Base-by-base conservation (phyloP, 2,113 vertebrate species). In the Cyprinodon brontotheroides region DNA sequence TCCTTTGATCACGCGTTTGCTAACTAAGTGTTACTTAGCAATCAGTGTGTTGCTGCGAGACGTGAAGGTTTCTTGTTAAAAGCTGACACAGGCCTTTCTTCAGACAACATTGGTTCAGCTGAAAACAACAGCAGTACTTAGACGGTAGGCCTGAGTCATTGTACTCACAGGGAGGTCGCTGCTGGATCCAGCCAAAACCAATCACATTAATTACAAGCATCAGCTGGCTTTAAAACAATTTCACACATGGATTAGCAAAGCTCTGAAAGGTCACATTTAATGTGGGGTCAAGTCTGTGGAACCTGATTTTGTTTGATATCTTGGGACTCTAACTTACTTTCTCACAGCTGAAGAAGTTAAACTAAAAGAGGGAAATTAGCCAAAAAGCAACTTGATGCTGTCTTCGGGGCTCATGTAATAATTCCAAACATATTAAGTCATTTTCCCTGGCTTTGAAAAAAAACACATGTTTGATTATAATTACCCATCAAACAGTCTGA, bases 221-320 rank as follows among this genome's bases (percentile, higher is more conserved):
- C 78, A 74, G 88, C 80, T 81, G 75, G 83, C 71, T 91, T 91
- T 91, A 81, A 93, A 92, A 87, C 86, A 89, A 90, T 93, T 93
- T 91, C 85, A 92, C 81, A 89, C 86, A 88, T 89, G 87, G 82
- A 89, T 91, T 87, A 90, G 78, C 85, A 90, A 83, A 93, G 80
- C 81, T 78, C 76, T 2, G 45, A 83, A 82, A 86, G 89, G 88
- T 89, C 89, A 80, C 62, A 63, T 77, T 79, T 88, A 91, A 94
- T 87, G 86, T 90, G 82, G 59, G 90, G 89, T 93, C 91, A 88
- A 80, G 50, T 64, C 65, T 82, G 81, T 63, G 70, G 70, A 77
- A 77, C 76, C 73, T 47, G 70, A 68, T 65, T 77, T 88, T 70
- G 72, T 68, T 74, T 40, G 79, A 84, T 61, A 83, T 79, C 50